phyloP scores from a whole-genome alignment of 2,888 invertebrate genomes.

The Stenoptilia bipunctidactyla region DNA sequence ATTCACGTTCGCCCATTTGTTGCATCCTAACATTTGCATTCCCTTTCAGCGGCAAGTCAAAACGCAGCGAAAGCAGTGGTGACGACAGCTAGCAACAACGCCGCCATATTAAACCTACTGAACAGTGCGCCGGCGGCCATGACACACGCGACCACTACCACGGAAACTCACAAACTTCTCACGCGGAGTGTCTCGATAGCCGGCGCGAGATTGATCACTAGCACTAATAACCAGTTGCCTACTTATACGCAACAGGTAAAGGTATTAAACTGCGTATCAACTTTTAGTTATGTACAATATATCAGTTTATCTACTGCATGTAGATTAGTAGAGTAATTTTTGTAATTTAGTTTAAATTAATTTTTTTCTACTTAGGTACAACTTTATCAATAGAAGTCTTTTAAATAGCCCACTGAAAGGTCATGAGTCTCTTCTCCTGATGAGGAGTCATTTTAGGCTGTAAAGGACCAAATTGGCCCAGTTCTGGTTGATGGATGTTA shows the following conservation, averaged over 20 bases:
- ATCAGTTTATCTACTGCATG: too few relatives aligned
- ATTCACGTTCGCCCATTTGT: too few relatives aligned
- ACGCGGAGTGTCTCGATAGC: slow-evolving; percentile 69
- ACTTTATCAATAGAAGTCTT: too few relatives aligned
- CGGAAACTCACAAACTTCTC: slow-evolving; percentile 49
- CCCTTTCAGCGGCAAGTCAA: slow-evolving; percentile 42
- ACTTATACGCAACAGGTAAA: slow-evolving; percentile 53
- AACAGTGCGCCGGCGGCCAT: slow-evolving; percentile 84
- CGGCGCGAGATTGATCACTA: slow-evolving; percentile 53
- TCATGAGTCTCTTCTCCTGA: too few relatives aligned
- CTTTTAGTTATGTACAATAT: neutral
- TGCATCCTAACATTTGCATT: slow-evolving; percentile 5
- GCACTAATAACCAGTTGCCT: slow-evolving; percentile 23
- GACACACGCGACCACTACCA: slow-evolving; percentile 65
- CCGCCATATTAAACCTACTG: slow-evolving; percentile 81
- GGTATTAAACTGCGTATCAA: too few relatives aligned
- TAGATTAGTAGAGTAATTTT: too few relatives aligned
- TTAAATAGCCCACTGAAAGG: too few relatives aligned
- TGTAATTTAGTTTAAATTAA: too few relatives aligned
- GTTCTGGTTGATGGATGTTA: too few relatives aligned
- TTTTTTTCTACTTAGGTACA: too few relatives aligned
- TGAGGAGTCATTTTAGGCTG: too few relatives aligned
- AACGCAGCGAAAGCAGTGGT: slow-evolving; percentile 53
- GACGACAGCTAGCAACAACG: slow-evolving; percentile 72
- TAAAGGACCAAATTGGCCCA: too few relatives aligned